Base-by-base conservation (phyloP, 1,140 invertebrate species). In the Melipona quadrifasciata region DNA sequence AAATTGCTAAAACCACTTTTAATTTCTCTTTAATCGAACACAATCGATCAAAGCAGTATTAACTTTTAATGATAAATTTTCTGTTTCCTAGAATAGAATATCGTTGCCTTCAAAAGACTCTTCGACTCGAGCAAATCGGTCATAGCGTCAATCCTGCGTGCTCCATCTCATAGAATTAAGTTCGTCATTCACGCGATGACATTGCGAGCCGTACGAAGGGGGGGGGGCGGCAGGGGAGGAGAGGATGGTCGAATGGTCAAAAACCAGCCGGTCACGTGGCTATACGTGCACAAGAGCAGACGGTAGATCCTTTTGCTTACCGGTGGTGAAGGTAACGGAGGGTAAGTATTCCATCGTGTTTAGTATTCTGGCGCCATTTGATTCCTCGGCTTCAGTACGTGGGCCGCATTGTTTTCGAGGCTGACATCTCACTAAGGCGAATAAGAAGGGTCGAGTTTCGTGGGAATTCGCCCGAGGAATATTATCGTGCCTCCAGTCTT, bases 311-410 rank as follows among this genome's bases (percentile, higher is more conserved):
- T 34, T 58, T 70, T 68, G 72, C 68, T 39, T 77, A 39, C 17
- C 21, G 58, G 17, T 51, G 0, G 51, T 64, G 31, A 21, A 27
- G n/a, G 57, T 31, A n/a, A 34, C 11, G 21, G 55, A 73, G 77
- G 82, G 67, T 85, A 82, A 89, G 87, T 89, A 89, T 88, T 86
- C 87, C 73, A 73, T 70, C 68, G 65, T 85, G 88, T 89, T 90
- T 90, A 90, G 88, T 90, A 90, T 90, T 90, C 88, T 75, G 67
- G 39, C 67, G 87, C 87, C 88, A 90, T 90, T 90, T 90, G 88
- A 90, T 90, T 90, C 88, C 88, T 90, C 87, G 87, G 85, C 82
- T 89, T 89, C 75, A 75, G 85, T 89, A 90, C 88, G 88, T 90
- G 88, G 88, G 34, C 82, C 85, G 88, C 88, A 90, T 90, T 90